These are phyloP conservation scores for Mesorhabditis spiculigera DNA, from an alignment of 2,888 invertebrate species.

Conservation along the genomic window DNA sequence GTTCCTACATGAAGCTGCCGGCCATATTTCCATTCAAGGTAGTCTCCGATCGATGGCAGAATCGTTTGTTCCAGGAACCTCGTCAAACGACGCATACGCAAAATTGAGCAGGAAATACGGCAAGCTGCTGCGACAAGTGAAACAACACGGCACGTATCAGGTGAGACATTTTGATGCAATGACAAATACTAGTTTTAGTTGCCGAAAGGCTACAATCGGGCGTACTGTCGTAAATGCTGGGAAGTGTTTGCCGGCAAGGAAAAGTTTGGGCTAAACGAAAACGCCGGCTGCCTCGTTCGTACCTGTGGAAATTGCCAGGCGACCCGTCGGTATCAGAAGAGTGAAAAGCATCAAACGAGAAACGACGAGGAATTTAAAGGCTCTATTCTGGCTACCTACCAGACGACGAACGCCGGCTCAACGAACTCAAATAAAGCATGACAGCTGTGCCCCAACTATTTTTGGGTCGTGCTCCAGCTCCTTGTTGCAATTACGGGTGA, in stretches of 20 bases:
- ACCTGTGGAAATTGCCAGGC: not conserved
- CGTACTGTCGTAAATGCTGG: slow-evolving; percentile 39
- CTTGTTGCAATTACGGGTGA: too few relatives aligned
- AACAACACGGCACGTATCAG: slow-evolving; percentile 29
- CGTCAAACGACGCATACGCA: slow-evolving; percentile 34
- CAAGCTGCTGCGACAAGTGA: slow-evolving; percentile 33
- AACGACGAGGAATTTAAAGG: not conserved
- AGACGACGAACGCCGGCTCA: too few relatives aligned
- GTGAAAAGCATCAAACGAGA: slow-evolving; percentile 1
- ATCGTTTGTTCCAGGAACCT: slow-evolving; percentile 13
- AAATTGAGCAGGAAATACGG: slow-evolving; percentile 32
- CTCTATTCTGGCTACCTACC: not conserved
- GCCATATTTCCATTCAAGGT: not conserved
- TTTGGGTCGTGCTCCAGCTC: too few relatives aligned
- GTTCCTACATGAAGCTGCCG: slow-evolving; percentile 28
- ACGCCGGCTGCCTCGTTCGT: not conserved
- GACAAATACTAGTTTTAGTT: not conserved
- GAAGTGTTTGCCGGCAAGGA: slow-evolving; percentile 33
- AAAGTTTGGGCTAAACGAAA: not conserved
- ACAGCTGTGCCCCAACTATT: too few relatives aligned
- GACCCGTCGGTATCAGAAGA: not conserved
- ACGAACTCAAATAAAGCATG: too few relatives aligned
- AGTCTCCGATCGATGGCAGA: too few relatives aligned
- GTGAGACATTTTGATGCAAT: not conserved
- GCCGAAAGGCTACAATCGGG: slow-evolving; percentile 16